A percentile compares a stretch with the other conserved stretches of the same genome.
Conservation (phyloP, 2,113 vertebrate species). For the Paratilapia polleni region DNA sequence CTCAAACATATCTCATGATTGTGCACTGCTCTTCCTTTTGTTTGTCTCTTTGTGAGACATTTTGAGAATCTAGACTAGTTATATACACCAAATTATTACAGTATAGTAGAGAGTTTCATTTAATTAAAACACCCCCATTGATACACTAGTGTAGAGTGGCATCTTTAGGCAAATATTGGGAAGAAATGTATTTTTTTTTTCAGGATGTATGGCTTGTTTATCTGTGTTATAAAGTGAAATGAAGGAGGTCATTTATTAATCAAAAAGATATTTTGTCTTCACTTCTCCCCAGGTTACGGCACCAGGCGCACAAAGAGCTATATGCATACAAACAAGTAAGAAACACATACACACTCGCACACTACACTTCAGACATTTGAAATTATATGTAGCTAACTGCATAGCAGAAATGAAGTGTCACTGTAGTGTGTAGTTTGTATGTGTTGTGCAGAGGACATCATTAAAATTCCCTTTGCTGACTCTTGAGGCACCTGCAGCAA, state of each 20-base stretch:
- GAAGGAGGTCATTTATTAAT: slow-evolving; percentile 41
- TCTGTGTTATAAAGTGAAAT: neutral
- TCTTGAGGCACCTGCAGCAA: neutral
- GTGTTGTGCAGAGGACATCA: neutral
- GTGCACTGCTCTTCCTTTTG: neutral
- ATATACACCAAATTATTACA: neutral
- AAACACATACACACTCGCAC: neutral
- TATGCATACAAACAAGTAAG: slow-evolving; percentile 99
- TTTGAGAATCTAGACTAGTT: neutral
- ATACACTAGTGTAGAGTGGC: neutral
- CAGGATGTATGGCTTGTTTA: slow-evolving; percentile 47
- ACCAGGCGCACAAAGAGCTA: slow-evolving; percentile 98
- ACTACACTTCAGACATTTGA: neutral
- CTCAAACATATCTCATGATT: neutral
- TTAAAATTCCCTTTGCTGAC: neutral
- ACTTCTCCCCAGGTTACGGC: slow-evolving; percentile 88
- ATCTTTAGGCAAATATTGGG: neutral
- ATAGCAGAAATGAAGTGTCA: neutral
- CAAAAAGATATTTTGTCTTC: slow-evolving; percentile 59
- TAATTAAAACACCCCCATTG: neutral
- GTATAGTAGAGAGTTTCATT: neutral
- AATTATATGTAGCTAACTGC: neutral
- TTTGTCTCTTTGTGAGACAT: neutral
- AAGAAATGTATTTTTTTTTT: neutral
- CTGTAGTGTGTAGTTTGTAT: neutral